A percentile compares a stretch with the other conserved stretches of the same genome.
phyloP scores from a whole-genome alignment of 2,797 vertebrate genomes.

The Lacerta agilis region DNA sequence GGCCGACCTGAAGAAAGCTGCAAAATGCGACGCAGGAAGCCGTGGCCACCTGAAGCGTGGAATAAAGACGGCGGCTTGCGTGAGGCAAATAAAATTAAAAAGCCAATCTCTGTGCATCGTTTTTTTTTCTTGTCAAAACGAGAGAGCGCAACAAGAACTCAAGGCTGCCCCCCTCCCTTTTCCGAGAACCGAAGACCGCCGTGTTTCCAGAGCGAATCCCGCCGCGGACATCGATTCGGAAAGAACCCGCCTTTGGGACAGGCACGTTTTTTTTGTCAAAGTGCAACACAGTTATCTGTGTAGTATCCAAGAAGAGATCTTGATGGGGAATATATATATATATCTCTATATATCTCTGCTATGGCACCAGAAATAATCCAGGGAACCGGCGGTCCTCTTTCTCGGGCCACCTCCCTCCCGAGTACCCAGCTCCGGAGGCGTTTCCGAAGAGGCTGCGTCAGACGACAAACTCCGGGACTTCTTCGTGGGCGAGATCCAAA shows the following conservation, averaged over 20 bases:
- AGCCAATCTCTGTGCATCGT: slow-evolving; percentile 26
- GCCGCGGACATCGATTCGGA: not conserved
- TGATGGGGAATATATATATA: not conserved
- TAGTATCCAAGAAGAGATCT: slow-evolving; percentile 29
- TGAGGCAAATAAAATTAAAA: not conserved
- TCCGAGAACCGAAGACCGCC: not conserved
- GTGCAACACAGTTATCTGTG: slow-evolving; percentile 16
- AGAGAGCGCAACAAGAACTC: not conserved
- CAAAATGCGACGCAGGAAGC: not conserved
- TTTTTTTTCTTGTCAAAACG: not conserved
- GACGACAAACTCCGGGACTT: slow-evolving; percentile 96
- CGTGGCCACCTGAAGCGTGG: not conserved
- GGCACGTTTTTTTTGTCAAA: slow-evolving; percentile 42
- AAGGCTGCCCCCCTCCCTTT: slow-evolving; percentile 25
- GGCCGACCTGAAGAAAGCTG: slow-evolving; percentile 2
- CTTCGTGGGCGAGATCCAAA: slow-evolving; percentile 92
- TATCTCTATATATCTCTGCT: not conserved
- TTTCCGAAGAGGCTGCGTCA: slow-evolving; percentile 65
- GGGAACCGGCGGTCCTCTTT: slow-evolving; percentile 18
- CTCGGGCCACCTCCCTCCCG: slow-evolving; percentile 2
- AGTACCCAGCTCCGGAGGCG: not conserved
- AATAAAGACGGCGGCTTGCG: slow-evolving; percentile 4
- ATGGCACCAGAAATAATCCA: slow-evolving; percentile 57
- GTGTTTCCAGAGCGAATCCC: not conserved
- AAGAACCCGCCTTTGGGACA: not conserved